phyloP scores from a whole-genome alignment of 2,797 vertebrate genomes.

The Percopsis omiscomaycus region DNA sequence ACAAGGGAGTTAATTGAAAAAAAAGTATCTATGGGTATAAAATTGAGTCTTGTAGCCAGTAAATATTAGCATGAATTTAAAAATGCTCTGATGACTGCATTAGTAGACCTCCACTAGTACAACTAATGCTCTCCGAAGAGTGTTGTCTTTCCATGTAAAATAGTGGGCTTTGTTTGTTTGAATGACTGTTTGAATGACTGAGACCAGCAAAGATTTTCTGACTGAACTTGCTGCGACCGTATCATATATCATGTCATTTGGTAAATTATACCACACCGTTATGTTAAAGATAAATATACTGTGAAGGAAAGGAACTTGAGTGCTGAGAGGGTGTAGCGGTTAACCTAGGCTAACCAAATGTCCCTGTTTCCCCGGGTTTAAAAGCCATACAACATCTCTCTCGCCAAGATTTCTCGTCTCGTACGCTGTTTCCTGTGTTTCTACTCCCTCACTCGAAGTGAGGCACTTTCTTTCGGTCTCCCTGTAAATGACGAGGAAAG shows the following conservation, averaged over 20 bases:
- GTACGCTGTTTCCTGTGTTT: background rate
- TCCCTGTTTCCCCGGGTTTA: background rate
- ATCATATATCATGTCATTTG: slow-evolving; percentile 25
- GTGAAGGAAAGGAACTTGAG: background rate
- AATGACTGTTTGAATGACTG: background rate
- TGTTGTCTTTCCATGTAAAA: no score
- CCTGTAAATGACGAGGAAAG: slow-evolving; percentile 10
- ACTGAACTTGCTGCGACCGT: slow-evolving; percentile 6
- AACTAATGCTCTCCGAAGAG: no score
- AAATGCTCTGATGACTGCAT: no score
- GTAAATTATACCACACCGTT: background rate
- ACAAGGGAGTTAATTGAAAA: no score
- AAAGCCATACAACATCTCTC: background rate
- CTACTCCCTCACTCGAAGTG: slow-evolving; percentile 7
- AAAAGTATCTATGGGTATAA: no score
- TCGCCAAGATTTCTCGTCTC: slow-evolving; percentile 3
- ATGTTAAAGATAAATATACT: slow-evolving; percentile 10
- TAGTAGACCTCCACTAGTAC: no score
- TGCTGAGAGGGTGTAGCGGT: background rate
- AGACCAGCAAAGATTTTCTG: slow-evolving; percentile 27
- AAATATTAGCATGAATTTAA: no score
- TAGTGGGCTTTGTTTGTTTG: background rate
- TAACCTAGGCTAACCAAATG: slow-evolving; percentile 12
- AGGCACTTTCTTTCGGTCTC: slow-evolving; percentile 30
- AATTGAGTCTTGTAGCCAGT: no score